phyloP scores from a whole-genome alignment of 2,797 vertebrate species.

The Premnoplex brunnescens region DNA sequence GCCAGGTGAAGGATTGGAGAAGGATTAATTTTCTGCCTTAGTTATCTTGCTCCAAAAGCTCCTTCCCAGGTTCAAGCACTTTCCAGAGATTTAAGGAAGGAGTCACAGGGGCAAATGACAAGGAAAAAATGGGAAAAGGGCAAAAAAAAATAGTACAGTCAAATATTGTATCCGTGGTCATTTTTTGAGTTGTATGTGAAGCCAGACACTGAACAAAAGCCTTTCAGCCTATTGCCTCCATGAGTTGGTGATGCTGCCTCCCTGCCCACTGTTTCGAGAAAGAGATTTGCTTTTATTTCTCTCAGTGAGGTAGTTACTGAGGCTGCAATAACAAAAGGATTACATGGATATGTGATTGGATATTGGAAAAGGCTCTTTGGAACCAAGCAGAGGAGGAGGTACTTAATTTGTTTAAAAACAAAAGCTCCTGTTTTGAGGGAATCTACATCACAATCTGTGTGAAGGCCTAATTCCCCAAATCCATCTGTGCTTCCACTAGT shows the following conservation, averaged over 20 bases:
- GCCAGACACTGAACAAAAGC: neutral
- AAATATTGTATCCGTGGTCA: neutral
- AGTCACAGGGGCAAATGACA: neutral
- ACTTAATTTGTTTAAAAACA: constrained; percentile 43
- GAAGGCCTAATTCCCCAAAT: constrained; percentile 51
- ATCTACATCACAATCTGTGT: constrained; percentile 27
- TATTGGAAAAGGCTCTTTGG: neutral
- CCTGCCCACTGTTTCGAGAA: neutral
- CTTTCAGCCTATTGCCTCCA: neutral
- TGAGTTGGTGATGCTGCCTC: neutral
- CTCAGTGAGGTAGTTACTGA: neutral
- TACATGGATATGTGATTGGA: neutral
- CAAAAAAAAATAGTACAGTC: neutral
- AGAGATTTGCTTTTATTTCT: neutral
- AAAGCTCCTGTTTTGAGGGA: constrained; percentile 15
- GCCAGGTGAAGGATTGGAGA: neutral
- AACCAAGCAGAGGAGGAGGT: neutral
- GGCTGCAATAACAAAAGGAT: constrained; percentile 4
- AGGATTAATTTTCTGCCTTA: neutral
- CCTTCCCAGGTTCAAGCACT: neutral
- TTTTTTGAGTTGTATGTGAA: accelerated
- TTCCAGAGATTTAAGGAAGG: neutral
- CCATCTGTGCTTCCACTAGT: constrained; percentile 38
- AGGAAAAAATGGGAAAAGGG: neutral
- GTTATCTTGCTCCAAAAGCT: neutral